Conservation (phyloP, 2,888 invertebrate genomes). For the Acanthopleura granulata region DNA sequence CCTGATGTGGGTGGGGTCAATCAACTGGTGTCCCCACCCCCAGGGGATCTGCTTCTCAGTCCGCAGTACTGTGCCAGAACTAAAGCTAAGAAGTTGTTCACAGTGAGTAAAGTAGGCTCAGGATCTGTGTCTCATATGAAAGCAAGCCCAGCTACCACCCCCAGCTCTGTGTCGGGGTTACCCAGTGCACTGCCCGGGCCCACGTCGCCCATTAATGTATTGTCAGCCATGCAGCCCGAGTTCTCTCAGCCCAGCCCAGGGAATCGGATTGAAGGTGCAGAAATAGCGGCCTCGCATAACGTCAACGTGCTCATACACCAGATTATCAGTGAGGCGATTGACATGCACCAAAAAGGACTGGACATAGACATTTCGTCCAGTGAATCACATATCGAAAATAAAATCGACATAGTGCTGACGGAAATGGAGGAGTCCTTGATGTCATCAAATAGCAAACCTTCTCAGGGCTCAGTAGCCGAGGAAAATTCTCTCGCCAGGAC, state of each 20-base stretch:
- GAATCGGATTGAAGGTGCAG: neutral
- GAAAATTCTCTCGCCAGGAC: too few relatives aligned
- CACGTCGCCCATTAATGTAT: slow-evolving; percentile 11
- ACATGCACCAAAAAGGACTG: slow-evolving; percentile 8
- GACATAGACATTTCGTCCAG: slow-evolving; percentile 3
- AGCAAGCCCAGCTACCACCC: neutral
- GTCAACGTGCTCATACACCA: neutral
- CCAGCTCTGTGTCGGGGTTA: neutral
- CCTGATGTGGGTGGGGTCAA: neutral
- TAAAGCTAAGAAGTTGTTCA: slow-evolving; percentile 60
- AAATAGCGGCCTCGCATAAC: neutral
- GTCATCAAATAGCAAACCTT: too few relatives aligned
- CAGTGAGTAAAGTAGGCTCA: slow-evolving; percentile 45
- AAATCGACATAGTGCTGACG: neutral
- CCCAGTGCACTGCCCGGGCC: neutral
- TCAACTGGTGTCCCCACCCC: slow-evolving; percentile 24
- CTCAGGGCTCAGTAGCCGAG: too few relatives aligned
- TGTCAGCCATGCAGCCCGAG: slow-evolving; percentile 14
- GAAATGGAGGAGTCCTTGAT: neutral
- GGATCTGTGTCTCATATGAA: neutral
- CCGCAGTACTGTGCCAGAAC: slow-evolving; percentile 57
- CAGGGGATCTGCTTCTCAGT: slow-evolving; percentile 52
- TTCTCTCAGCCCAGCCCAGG: neutral
- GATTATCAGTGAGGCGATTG: neutral
- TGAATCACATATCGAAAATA: neutral